These are phyloP conservation scores for Romanomermis culicivorax DNA, from an alignment of 2,888 invertebrate species.

Conservation along the genomic window DNA sequence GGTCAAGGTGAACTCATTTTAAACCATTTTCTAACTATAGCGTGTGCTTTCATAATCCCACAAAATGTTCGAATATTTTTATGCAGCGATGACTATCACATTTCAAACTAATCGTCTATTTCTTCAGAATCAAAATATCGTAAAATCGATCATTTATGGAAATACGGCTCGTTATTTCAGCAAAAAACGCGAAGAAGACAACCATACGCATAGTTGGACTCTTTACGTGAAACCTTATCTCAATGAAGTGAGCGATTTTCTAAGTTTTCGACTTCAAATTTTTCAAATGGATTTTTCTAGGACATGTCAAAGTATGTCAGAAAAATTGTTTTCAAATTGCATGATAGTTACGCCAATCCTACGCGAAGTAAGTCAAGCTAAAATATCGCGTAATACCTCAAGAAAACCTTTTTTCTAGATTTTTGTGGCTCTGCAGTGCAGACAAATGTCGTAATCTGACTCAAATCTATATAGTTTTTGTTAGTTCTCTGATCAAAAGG, in stretches of 20 bases:
- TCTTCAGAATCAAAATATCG: slow-evolving; percentile 39
- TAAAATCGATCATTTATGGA: slow-evolving; percentile 87
- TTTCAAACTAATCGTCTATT: too few relatives aligned
- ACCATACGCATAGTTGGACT: slow-evolving; percentile 97
- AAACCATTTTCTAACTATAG: too few relatives aligned
- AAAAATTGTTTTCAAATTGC: slow-evolving; percentile 78
- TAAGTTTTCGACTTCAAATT: not conserved
- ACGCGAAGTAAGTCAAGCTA: slow-evolving; percentile 42
- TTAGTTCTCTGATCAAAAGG: too few relatives aligned
- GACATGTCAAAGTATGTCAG: slow-evolving; percentile 84
- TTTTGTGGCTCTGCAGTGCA: too few relatives aligned
- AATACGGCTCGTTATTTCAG: slow-evolving; percentile 86
- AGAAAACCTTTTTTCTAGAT: too few relatives aligned
- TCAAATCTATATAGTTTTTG: too few relatives aligned
- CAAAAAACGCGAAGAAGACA: slow-evolving; percentile 84
- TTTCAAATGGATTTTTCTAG: slow-evolving; percentile 16
- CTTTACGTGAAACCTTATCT: slow-evolving; percentile 79
- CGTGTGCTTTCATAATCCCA: too few relatives aligned
- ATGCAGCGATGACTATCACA: too few relatives aligned
- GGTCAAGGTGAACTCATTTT: too few relatives aligned
- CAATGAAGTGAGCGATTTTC: slow-evolving; percentile 29
- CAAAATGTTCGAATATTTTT: too few relatives aligned
- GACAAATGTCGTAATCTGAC: too few relatives aligned
- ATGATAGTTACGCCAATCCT: slow-evolving; percentile 85
- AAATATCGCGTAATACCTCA: too few relatives aligned